Percentiles rank a stretch among this genome's conserved stretches.
phyloP scores from a whole-genome alignment of 2,797 vertebrate species.

The Jordanella pulchra region DNA sequence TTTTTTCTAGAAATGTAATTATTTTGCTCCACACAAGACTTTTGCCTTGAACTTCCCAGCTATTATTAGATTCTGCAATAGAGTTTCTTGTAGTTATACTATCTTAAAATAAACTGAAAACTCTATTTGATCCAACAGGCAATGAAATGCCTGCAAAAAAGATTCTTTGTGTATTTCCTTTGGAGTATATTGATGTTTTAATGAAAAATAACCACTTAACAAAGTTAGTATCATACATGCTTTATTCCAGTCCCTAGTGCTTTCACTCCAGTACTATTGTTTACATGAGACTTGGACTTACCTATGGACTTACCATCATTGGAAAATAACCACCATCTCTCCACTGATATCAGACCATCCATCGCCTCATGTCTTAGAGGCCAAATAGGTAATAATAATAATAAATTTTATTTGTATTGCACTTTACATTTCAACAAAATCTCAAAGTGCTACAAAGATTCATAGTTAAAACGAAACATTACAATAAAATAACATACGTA shows the following conservation, averaged over 20 bases:
- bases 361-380: constrained; percentile 48
- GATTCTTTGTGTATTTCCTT: constrained; percentile 54
- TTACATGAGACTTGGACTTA: constrained; percentile 57
- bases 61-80: constrained; percentile 30
- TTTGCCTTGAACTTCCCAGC: not conserved
- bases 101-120: constrained; percentile 44
- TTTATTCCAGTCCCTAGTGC: not conserved
- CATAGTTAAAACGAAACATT: too few relatives aligned
- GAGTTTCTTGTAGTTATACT: constrained; percentile 54
- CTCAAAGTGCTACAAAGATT: too few relatives aligned
- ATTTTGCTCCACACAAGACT: not conserved
- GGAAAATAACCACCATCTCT: constrained; percentile 57
- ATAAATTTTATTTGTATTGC: too few relatives aligned
- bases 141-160: constrained; percentile 39
- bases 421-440: too few relatives aligned
- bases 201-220: constrained; percentile 11
- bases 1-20: not conserved
- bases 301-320: constrained; percentile 37
- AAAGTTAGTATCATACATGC: constrained; percentile 23
- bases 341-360: constrained; percentile 63
- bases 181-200: constrained; percentile 31
- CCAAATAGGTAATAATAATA: constrained; percentile 10
- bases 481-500: too few relatives aligned
- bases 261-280: constrained; percentile 40
- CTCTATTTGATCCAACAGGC: constrained; percentile 49